A percentile compares a stretch with the other conserved stretches of the same genome.
phyloP scores from a whole-genome alignment of 2,113 vertebrate genomes.

The Casuarius casuarius region DNA sequence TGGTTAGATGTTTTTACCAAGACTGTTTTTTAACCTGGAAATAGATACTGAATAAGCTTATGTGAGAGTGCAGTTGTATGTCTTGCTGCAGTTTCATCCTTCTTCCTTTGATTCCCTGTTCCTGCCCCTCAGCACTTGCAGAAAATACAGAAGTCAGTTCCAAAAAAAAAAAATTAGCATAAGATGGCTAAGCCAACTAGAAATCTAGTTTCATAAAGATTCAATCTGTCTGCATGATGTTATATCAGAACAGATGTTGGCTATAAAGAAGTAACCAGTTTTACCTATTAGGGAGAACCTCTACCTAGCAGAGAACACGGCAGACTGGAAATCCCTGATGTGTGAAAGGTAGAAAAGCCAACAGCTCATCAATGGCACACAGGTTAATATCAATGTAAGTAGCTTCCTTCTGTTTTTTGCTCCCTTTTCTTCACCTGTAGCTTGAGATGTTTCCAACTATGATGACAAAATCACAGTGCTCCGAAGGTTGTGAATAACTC shows the following conservation, averaged over 20 bases:
- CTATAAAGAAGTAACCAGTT: neutral
- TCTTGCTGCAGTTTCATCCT: neutral
- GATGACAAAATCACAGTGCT: neutral
- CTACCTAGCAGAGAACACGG: neutral
- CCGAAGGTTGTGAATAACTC: neutral
- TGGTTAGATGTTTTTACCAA: neutral
- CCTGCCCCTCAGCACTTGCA: neutral
- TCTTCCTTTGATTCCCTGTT: neutral
- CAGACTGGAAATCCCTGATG: neutral
- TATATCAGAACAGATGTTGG: neutral
- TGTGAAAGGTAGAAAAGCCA: neutral
- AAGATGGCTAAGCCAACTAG: neutral
- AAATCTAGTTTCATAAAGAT: neutral
- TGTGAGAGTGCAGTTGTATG: neutral
- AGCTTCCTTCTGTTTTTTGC: neutral
- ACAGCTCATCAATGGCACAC: neutral
- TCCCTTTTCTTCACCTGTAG: neutral
- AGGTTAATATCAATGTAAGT: neutral
- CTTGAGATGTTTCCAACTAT: accelerated
- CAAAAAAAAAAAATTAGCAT: neutral
- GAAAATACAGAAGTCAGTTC: neutral
- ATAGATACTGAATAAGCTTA: neutral
- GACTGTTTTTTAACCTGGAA: neutral
- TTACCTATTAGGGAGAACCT: neutral
- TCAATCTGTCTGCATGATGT: neutral